Base-by-base conservation (phyloP, 2,113 vertebrate genomes). In the Crotophaga sulcirostris region DNA sequence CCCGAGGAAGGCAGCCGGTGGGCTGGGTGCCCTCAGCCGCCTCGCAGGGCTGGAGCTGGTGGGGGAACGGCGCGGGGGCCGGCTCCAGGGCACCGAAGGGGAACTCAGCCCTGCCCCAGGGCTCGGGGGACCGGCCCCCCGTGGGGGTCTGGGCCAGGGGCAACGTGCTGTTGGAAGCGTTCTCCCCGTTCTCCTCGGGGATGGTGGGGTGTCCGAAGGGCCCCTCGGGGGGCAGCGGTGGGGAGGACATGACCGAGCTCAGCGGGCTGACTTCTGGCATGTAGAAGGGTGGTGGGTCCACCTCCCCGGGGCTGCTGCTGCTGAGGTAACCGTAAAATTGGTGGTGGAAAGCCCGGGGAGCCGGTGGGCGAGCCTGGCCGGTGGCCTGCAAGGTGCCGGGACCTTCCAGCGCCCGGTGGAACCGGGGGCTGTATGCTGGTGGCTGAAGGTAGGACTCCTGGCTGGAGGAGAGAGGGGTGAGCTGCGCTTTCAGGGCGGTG, bases 371-470 rank as follows among this genome's bases (percentile, higher is more conserved):
- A 82, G 98, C 98, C 97, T 99, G 99, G 96, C 99, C 99, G 0
- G 99, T 99, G 96, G 99, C 98, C 97, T 99, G 99, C 87, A 99
- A 98, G 94, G 98, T n/a, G 54, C 98, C 97, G 78, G 99, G 98
- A 97, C 99, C 99, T 98, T 99, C 99, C 95, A 99, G 97, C 28
- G 98, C 97, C 81, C 98, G 99, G 97, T 99, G 99, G 95, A 99
- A 99, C 93, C 99, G 98, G 97, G 99, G 99, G 96, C 99, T 99
- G 98, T 99, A 99, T 98, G 98, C 99, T 97, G 99, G 99, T 98
- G 99, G 99, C 97, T 99, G 99, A 97, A 99, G 98, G 92, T 99
- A 99, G 96, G 99, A 99, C 97, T 99, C 99, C 98, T 99, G 99
- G 98, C 99, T 99, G 96, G 99, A 99, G 82, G 99, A 99, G 69